Evolutionary conservation across 1,140 invertebrate species (phyloP).

Genomic region (Drosophila subobscura): DNA sequence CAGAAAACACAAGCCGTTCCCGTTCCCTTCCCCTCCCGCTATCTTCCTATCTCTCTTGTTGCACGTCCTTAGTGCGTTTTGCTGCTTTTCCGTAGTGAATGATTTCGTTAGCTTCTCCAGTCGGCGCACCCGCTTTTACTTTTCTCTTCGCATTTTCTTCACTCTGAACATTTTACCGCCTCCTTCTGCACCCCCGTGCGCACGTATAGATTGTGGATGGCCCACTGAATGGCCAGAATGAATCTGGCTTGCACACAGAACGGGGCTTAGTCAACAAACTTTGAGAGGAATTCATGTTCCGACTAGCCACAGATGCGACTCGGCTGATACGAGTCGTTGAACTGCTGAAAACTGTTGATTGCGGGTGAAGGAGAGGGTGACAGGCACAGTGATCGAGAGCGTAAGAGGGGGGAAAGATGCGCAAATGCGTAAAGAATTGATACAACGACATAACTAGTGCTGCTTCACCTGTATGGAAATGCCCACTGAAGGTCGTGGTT

Average conservation of each 20-base stretch:
- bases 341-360: not conserved
- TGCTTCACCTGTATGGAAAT: not conserved
- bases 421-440: slow-evolving; percentile 67
- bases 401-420: slow-evolving; percentile 16
- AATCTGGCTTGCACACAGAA: too few relatives aligned
- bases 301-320: slow-evolving; percentile 20
- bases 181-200: too few relatives aligned
- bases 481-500: slow-evolving; percentile 28
- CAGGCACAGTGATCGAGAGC: not conserved
- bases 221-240: too few relatives aligned
- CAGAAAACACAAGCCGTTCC: not conserved
- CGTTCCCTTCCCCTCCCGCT: not conserved
- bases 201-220: too few relatives aligned
- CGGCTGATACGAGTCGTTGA: slow-evolving; percentile 34
- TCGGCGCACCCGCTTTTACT: not conserved
- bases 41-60: not conserved
- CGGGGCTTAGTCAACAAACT: slow-evolving; percentile 52
- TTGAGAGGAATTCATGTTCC: slow-evolving; percentile 35
- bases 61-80: not conserved
- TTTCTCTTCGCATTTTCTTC: too few relatives aligned
- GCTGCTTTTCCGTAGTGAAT: slow-evolving; percentile 1
- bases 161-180: too few relatives aligned
- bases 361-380: slow-evolving; percentile 5
- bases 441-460: slow-evolving; percentile 41
- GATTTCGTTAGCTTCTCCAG: slow-evolving; percentile 27